Conservation (phyloP, 2,797 vertebrate species). For the Propithecus deckenii region DNA sequence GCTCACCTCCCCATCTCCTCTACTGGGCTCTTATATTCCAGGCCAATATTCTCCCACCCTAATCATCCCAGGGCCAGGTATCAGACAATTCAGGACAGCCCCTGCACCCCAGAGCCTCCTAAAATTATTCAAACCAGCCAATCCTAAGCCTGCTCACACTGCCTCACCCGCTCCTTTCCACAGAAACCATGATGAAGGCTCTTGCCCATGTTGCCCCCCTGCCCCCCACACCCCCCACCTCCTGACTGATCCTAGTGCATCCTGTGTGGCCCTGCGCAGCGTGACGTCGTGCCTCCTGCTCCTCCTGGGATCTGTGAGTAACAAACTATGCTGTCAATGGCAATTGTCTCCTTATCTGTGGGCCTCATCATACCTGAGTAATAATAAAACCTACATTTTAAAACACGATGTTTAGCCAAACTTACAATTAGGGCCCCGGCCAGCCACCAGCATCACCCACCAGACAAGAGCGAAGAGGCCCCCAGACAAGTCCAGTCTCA, state of each 20-base stretch:
- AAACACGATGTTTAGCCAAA: background rate
- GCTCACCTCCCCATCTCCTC: background rate
- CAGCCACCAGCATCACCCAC: background rate
- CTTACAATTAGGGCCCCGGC: fast-evolving
- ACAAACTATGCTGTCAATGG: background rate
- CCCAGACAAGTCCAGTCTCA: fast-evolving
- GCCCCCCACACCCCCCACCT: background rate
- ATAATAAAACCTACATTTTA: background rate
- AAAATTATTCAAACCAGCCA: background rate
- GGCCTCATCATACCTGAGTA: background rate
- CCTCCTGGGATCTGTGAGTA: background rate
- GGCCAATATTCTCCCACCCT: no score
- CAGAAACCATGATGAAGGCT: background rate
- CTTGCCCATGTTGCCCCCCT: fast-evolving
- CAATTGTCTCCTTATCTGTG: background rate
- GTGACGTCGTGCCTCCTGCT: fast-evolving
- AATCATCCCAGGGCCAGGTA: background rate
- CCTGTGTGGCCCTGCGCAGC: background rate
- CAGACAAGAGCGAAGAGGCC: fast-evolving
- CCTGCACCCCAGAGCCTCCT: background rate
- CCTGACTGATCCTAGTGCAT: background rate
- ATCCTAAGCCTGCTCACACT: background rate
- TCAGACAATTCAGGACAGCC: background rate
- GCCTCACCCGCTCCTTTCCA: fast-evolving
- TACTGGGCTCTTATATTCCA: no score